Conservation (phyloP, 2,888 invertebrate genomes). For the Leptogaster cylindrica region DNA sequence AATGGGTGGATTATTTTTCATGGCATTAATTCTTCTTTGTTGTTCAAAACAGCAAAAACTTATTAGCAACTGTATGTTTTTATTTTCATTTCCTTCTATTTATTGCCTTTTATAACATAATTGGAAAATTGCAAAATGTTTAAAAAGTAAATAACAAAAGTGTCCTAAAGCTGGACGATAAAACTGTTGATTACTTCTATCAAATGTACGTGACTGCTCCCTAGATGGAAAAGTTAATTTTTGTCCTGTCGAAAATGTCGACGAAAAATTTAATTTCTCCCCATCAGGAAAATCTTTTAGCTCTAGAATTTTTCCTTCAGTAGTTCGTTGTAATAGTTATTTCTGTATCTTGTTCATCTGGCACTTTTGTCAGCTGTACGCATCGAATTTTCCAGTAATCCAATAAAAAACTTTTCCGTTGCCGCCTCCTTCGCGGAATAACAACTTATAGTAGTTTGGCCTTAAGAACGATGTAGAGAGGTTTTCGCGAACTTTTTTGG, state of each 20-base stretch:
- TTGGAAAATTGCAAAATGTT: no score
- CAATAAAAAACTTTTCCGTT: constrained; percentile 32
- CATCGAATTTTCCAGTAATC: constrained; percentile 14
- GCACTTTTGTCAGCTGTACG: constrained; percentile 10
- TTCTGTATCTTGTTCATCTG: background rate
- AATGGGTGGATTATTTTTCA: no score
- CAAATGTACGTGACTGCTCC: background rate
- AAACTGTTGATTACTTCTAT: constrained; percentile 11
- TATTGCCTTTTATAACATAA: no score
- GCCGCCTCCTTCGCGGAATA: background rate
- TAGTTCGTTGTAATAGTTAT: constrained; percentile 20
- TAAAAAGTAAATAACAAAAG: no score
- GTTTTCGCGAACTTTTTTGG: constrained; percentile 7
- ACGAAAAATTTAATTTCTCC: constrained; percentile 41
- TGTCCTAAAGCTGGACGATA: no score
- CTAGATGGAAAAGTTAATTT: constrained; percentile 40
- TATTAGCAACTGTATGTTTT: no score
- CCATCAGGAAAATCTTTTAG: constrained; percentile 11
- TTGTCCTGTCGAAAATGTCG: constrained; percentile 36
- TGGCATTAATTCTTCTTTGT: no score
- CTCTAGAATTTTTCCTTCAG: constrained; percentile 43
- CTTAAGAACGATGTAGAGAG: background rate
- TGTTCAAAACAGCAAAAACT: no score
- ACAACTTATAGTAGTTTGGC: constrained; percentile 21
- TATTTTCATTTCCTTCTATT: no score